Percentiles rank a stretch among this genome's conserved stretches.
phyloP scores from a whole-genome alignment of 2,113 vertebrate species.

The Oncorhynchus tshawytscha region DNA sequence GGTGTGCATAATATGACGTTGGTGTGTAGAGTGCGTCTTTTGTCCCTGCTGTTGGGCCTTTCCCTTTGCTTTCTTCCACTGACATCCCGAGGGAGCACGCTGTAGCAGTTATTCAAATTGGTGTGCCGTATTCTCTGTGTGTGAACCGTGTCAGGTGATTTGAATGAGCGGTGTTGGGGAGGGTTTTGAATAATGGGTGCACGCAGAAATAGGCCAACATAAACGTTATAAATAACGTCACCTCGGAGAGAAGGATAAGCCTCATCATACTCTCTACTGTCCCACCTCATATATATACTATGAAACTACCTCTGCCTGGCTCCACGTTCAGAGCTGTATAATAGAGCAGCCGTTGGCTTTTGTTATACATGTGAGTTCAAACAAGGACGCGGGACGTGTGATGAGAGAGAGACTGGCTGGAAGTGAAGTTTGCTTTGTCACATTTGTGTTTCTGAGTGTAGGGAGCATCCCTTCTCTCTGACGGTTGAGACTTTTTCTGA shows the following conservation, averaged over 20 bases:
- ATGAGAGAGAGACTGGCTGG: background rate
- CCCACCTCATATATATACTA: background rate
- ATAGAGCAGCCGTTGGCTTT: background rate
- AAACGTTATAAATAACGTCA: slow-evolving; percentile 59
- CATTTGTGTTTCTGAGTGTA: background rate
- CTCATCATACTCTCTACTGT: slow-evolving; percentile 49
- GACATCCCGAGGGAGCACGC: no score
- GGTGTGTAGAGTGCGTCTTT: no score
- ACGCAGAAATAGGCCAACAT: slow-evolving; percentile 44
- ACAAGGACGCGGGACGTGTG: no score
- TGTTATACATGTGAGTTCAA: background rate
- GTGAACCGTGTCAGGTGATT: slow-evolving; percentile 33
- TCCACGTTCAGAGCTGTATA: background rate
- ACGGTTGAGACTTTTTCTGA: background rate
- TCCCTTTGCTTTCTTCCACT: no score
- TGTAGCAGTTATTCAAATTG: background rate
- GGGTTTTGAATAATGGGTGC: slow-evolving; percentile 40
- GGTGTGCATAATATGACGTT: no score
- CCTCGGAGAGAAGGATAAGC: slow-evolving; percentile 47
- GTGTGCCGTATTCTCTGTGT: slow-evolving; percentile 13
- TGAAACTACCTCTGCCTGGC: background rate
- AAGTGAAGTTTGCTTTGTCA: background rate
- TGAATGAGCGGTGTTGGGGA: slow-evolving; percentile 27
- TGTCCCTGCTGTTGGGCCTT: no score
- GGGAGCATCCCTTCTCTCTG: background rate